These are phyloP conservation scores for Chiloscyllium punctatum DNA, from an alignment of 2,797 vertebrate species.

Conservation along the genomic window DNA sequence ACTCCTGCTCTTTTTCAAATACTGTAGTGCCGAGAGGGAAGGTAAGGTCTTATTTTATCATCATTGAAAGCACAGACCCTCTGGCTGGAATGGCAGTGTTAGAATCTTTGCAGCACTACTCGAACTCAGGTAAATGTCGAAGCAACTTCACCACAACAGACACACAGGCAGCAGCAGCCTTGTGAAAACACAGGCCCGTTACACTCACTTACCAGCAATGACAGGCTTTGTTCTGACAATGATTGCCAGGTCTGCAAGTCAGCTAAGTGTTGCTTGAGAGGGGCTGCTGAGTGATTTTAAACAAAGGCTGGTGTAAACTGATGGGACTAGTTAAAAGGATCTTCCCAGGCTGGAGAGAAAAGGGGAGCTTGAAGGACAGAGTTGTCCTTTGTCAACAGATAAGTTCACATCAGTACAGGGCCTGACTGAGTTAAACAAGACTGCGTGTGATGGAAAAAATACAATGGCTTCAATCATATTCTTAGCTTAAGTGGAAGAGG, in stretches of 20 bases:
- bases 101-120: background rate
- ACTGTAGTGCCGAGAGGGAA: background rate
- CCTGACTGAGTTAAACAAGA: background rate
- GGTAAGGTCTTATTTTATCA: background rate
- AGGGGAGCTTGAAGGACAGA: background rate
- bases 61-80: background rate
- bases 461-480: background rate
- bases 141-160: background rate
- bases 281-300: background rate
- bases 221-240: background rate
- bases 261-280: background rate
- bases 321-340: background rate
- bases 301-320: background rate
- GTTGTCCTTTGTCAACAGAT: background rate
- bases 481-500: background rate
- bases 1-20: background rate
- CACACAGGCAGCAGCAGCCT: background rate
- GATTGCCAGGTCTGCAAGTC: background rate
- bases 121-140: too few species aligned
- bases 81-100: background rate
- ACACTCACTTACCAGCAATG: background rate
- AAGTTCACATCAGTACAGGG: background rate
- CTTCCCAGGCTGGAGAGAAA: background rate
- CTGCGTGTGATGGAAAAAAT: background rate
- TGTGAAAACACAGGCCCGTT: background rate